Percentiles rank a stretch among this genome's conserved stretches.
Conservation (phyloP, 2,797 vertebrate species). For the Etheostoma perlongum region DNA sequence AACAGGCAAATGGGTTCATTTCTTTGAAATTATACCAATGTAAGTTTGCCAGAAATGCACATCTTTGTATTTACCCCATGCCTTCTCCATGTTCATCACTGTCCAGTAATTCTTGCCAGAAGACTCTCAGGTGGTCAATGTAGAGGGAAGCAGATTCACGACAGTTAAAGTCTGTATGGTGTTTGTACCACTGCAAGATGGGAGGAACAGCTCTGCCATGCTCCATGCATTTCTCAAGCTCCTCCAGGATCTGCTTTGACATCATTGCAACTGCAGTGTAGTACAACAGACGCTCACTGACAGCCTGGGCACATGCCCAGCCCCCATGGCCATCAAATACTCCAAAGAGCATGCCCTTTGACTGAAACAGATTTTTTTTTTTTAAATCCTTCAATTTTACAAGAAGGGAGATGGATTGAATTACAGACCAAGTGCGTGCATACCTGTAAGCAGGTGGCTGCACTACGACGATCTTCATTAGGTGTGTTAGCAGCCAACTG, state of each 20-base stretch:
- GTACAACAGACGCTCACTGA: conserved; percentile 93
- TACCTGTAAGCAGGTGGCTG: conserved; percentile 89
- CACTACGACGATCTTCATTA: conserved; percentile 92
- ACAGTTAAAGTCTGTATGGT: conserved; percentile 88
- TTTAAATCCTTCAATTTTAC: not conserved
- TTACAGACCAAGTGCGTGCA: not conserved
- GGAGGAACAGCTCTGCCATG: conserved; percentile 87
- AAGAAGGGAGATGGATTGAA: not conserved
- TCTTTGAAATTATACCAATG: not conserved
- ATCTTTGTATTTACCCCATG: conserved; percentile 62
- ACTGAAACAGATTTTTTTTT: conserved; percentile 63
- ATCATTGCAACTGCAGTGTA: conserved; percentile 93
- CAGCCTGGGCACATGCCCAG: conserved; percentile 92
- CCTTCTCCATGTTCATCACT: conserved; percentile 87
- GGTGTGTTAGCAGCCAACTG: conserved; percentile 93
- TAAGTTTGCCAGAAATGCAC: not conserved
- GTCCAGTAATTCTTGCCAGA: conserved; percentile 94
- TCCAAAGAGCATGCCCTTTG: conserved; percentile 93
- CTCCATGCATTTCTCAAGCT: conserved; percentile 91
- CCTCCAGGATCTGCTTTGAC: conserved; percentile 88
- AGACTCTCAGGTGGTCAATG: conserved; percentile 91
- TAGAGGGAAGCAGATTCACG: conserved; percentile 90
- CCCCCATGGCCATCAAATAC: conserved; percentile 96
- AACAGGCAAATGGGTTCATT: not conserved
- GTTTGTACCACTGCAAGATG: conserved; percentile 93